phyloP scores from a whole-genome alignment of 2,797 vertebrate genomes.

The Oryzias sinensis region DNA sequence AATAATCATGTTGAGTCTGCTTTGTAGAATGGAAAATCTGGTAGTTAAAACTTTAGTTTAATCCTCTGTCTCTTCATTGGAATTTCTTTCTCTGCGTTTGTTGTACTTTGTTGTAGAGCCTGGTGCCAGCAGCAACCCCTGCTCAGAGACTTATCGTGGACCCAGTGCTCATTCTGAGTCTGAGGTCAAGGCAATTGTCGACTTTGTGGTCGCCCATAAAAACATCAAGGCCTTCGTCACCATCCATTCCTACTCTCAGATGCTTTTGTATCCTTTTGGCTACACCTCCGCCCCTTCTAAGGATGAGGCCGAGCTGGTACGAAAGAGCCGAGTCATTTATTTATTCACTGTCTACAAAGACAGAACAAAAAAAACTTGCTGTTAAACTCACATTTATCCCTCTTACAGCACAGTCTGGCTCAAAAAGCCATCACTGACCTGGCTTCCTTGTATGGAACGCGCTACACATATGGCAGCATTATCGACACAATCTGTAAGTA shows the following conservation, averaged over 20 bases:
- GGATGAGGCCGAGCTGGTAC: slow-evolving; percentile 85
- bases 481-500: slow-evolving; percentile 91
- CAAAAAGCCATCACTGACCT: slow-evolving; percentile 77
- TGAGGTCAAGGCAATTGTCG: slow-evolving; percentile 87
- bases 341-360: too few relatives aligned
- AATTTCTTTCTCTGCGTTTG: slow-evolving; percentile 26
- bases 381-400: neutral
- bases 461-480: slow-evolving; percentile 87
- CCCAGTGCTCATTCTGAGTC: slow-evolving; percentile 83
- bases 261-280: slow-evolving; percentile 91
- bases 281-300: slow-evolving; percentile 69
- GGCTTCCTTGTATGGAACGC: slow-evolving; percentile 83
- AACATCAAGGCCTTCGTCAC: slow-evolving; percentile 89
- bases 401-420: slow-evolving; percentile 79
- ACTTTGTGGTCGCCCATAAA: slow-evolving; percentile 84
- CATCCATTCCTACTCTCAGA: slow-evolving; percentile 94
- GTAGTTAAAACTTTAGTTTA: too few relatives aligned
- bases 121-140: slow-evolving; percentile 84
- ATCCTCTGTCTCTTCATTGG: neutral
- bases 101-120: slow-evolving; percentile 79
- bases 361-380: neutral
- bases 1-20: too few relatives aligned
- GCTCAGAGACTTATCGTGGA: slow-evolving; percentile 84
- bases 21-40: too few relatives aligned
- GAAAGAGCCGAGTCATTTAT: slow-evolving; percentile 45